Evolutionary conservation across 2,113 vertebrate genomes (phyloP), one percentile per base, ranked within the genome.

Genomic region (Nothocercus julius): DNA sequence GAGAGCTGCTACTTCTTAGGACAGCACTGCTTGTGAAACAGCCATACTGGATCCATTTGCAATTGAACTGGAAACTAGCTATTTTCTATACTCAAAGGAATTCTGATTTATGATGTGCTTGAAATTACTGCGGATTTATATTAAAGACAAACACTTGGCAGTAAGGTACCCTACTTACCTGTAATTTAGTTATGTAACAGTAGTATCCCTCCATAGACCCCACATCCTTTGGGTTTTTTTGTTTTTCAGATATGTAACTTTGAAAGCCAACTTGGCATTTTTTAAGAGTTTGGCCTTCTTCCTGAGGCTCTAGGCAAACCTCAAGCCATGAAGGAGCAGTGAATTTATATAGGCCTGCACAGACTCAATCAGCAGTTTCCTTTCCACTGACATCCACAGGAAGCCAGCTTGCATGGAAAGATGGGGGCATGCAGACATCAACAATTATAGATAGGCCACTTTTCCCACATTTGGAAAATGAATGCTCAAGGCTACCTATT

Each of bases 331-430:
- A 92, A 95, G 79, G 66, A 92, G 86, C 58, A 87, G 87, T 54
- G 85, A 94, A 95, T 97, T 96, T 93, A 94, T 74, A 95, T n/a
- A 94, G 93, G 93, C 87, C 94, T 95, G 93, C 88, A 96, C 76
- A 92, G 92, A 93, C 93, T 96, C 95, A 96, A 92, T 97, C 94
- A 96, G 90, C 95, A 96, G 93, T 91, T 96, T 97, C 95, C 91
- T 91, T 89, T 95, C 88, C 83, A 94, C 83, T 96, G 92, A 96
- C 93, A 94, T 89, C 42, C 83, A 96, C 87, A 96, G 93, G 92
- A 97, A 96, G 94, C 89, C 86, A 90, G 93, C 77, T 90, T 59
- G 63, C 80, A 96, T 91, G 92, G 93, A 93, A 95, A 96, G 90
- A 92, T 94, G 85, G 88, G 85, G 92, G 82, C 85, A 92, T 18